Conservation (phyloP, 2,888 invertebrate species). For the Andrena trimmerana region DNA sequence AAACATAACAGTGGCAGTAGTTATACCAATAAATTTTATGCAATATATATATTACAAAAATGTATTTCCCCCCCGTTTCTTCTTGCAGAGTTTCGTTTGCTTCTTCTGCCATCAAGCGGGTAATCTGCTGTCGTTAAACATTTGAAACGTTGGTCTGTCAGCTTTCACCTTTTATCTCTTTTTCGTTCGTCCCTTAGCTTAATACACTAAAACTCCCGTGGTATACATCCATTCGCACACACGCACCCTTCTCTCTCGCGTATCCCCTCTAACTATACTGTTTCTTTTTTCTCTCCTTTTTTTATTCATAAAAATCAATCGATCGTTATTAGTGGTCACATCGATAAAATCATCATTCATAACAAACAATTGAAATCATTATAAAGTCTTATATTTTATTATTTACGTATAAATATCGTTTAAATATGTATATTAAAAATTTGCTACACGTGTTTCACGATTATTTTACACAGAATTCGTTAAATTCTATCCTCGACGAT, state of each 20-base stretch:
- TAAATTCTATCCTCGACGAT: conserved; percentile 77
- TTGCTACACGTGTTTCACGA: conserved; percentile 82
- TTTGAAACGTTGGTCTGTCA: conserved; percentile 67
- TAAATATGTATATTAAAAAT: conserved; percentile 82
- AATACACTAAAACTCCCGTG: conserved; percentile 57
- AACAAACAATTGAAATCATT: conserved; percentile 74
- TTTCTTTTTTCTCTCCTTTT: conserved; percentile 8
- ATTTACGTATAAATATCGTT: conserved; percentile 81
- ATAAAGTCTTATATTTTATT: conserved; percentile 79
- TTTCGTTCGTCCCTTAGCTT: not conserved
- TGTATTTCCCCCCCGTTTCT: conserved; percentile 45
- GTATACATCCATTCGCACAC: conserved; percentile 57
- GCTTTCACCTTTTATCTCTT: conserved; percentile 15
- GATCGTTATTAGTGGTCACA: conserved; percentile 74
- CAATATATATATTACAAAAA: conserved; percentile 78
- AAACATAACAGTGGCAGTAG: conserved; percentile 69
- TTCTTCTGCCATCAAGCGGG: conserved; percentile 46
- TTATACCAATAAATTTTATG: conserved; percentile 74
- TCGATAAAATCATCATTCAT: conserved; percentile 77
- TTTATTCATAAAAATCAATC: conserved; percentile 65
- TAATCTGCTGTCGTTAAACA: conserved; percentile 62
- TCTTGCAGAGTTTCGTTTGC: not conserved
- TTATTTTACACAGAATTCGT: conserved; percentile 84
- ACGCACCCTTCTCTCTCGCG: conserved; percentile 36
- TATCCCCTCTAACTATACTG: conserved; percentile 26